Base-by-base conservation (phyloP, 2,888 invertebrate species). In the Hirtodrosophila duncani region DNA sequence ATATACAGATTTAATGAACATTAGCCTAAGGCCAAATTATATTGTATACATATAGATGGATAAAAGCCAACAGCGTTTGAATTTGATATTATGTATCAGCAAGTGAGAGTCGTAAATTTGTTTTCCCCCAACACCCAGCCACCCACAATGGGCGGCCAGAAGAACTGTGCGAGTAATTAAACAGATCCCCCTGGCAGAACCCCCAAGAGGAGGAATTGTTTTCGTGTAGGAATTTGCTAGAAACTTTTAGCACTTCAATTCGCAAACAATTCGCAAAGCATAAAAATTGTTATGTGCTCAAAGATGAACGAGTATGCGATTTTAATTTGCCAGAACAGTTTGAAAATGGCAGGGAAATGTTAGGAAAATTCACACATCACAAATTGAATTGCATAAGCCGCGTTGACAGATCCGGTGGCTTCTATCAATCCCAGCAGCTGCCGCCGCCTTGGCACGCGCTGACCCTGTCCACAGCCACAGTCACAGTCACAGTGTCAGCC, bases 91-190 rank as follows among this genome's bases (percentile, higher is more conserved):
- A 74, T 53, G 63, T 45, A 48, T 67, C 60, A 63, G 60, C 60
- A n/a, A n/a, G n/a, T 67, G 67, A 55, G 51, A 52, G 69, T 80
- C 78, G 63, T 72, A 58, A 72, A 80, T 72, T 60, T 71, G 53
- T 71, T 79, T 78, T 65, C 34, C 55, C 49, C 33, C n/a, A n/a
- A 60, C 71, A 51, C 70, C 67, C 75, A 77, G 10, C 5, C 18
- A 11, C 21, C 10, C 24, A 24, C 31, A 23, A 27, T 46, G 29
- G 60, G 70, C 60, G 39, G 29, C 18, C 26, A 9, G 13, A 13
- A 39, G 11, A 55, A 26, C 23, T 6, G 3, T 18, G 39, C 34
- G 37, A 49, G 49, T 21, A 61, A 67, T 53, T 64, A 62, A 58
- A 68, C 68, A 77, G 58, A 79, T 75, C 49, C 36, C 20, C 23